Base-by-base conservation (phyloP, 2,797 vertebrate species). In the Amblyopsis hoosieri region DNA sequence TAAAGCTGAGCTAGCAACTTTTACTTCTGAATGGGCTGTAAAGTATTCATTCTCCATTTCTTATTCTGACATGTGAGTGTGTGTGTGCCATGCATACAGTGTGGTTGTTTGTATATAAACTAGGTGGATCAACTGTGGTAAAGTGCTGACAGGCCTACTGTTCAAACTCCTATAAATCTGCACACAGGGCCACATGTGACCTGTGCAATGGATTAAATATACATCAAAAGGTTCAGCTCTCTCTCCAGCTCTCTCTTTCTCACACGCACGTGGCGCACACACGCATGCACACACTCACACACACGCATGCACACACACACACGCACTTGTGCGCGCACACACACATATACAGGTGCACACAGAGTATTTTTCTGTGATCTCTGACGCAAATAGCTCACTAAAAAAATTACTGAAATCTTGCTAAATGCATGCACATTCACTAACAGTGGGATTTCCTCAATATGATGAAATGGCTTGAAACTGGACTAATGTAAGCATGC, bases 401-500 rank as follows among this genome's bases (percentile, higher is more conserved):
- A 9, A 8, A 8, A 37, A 37, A 37, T 37, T 7, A 37, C 33
- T 37, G 33, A 37, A 37, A 37, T 37, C 33, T 8, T 37, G 33
- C 33, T 7, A 51, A 14, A 49, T 15, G 14, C 48, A 50, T 15
- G 14, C 54, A 71, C 58, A 73, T 46, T 47, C 68, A 59, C 8
- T 31, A 49, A 64, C 17, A 63, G 54, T 17, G 60, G 65, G 48
- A 76, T 65, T 74, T 69, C 71, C 72, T 76, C 61, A 57, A 67
- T 69, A 84, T 90, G 86, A 90, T 87, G 89, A 86, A 89, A 89
- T 62, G 13, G 15, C 8, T 33, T 82, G 89, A 89, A 90, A 90
- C 60, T 37, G 12, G 6, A 14, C 67, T 85, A 87, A 86, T 81
- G 80, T 83, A 76, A 82, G 64, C 52, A 66, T 69, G 6, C 10